A percentile compares a stretch with the other conserved stretches of the same genome.
These are phyloP conservation scores for human DNA, from an alignment of 2,113 vertebrate genomes.

Conservation along the genomic window DNA sequence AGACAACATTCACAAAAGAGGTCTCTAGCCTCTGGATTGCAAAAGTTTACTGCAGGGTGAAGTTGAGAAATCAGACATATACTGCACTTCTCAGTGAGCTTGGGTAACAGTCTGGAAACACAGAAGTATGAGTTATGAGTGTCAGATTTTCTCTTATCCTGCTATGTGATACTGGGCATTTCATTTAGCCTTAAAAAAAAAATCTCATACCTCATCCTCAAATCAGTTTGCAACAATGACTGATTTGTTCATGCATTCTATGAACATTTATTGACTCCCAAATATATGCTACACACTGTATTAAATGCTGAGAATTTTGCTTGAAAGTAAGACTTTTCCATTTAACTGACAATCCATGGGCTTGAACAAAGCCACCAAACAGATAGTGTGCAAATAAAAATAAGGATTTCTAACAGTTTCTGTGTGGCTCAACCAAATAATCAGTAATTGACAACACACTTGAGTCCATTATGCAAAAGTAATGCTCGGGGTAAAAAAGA, in stretches of 20 bases:
- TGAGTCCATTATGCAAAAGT: neutral
- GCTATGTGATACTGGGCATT: neutral
- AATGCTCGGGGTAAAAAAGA: neutral
- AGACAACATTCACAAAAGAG: conserved; percentile 75
- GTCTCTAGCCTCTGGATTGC: conserved; percentile 82
- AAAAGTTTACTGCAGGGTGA: conserved; percentile 79
- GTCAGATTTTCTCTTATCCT: neutral
- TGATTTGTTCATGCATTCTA: conserved; percentile 51
- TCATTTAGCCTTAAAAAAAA: conserved; percentile 5
- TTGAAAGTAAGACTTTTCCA: conserved; percentile 28
- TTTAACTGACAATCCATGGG: neutral
- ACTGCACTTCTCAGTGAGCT: conserved; percentile 43
- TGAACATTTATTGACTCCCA: conserved; percentile 42
- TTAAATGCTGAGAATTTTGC: neutral
- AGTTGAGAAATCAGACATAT: conserved; percentile 73
- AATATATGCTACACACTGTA: neutral
- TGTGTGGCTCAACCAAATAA: neutral
- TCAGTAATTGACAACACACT: neutral
- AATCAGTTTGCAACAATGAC: conserved; percentile 46
- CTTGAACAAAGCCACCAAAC: conserved; percentile 29
- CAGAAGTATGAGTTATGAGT: neutral
- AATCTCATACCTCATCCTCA: conserved; percentile 39
- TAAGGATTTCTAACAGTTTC: neutral
- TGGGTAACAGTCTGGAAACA: conserved; percentile 55
- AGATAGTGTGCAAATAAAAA: neutral